Percentiles rank a stretch among this genome's conserved stretches.
These are phyloP conservation scores for Drosophila pseudotakahashii DNA, from an alignment of 2,888 invertebrate species.

Conservation along the genomic window DNA sequence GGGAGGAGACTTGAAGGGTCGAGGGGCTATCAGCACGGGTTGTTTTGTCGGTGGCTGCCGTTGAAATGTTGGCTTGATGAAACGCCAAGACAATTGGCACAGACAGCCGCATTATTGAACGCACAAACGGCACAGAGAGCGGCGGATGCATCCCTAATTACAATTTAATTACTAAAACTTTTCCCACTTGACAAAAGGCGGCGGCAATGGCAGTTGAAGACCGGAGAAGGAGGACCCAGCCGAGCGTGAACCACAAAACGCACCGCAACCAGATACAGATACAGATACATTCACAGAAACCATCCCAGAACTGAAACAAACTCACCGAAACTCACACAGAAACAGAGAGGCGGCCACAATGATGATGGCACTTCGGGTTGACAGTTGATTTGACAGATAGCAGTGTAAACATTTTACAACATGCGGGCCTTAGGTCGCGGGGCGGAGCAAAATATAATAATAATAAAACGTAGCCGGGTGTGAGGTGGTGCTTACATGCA, in stretches of 20 bases:
- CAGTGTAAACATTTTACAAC: conserved; percentile 74
- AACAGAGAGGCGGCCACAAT: conserved; percentile 19
- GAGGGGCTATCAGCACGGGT: conserved; percentile 50
- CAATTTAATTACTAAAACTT: conserved; percentile 84
- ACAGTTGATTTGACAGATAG: conserved; percentile 82
- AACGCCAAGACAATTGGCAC: conserved; percentile 75
- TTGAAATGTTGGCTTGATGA: conserved; percentile 56
- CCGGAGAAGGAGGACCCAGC: conserved; percentile 28
- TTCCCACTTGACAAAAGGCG: conserved; percentile 81
- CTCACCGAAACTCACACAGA: conserved; percentile 10
- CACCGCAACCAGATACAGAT: conserved; percentile 34
- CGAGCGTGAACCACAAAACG: conserved; percentile 74
- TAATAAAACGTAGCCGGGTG: conserved; percentile 8
- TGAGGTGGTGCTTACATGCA: neutral
- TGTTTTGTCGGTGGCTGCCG: conserved; percentile 38
- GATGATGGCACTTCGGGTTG: conserved; percentile 71
- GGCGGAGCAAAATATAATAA: conserved; percentile 26
- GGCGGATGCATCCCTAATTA: conserved; percentile 84
- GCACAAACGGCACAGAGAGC: conserved; percentile 43
- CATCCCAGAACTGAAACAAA: neutral
- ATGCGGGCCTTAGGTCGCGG: conserved; percentile 55
- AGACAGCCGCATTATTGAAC: conserved; percentile 71
- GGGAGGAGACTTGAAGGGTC: conserved; percentile 4
- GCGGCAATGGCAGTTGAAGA: conserved; percentile 68
- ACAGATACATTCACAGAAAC: neutral